Conservation (phyloP, 2,797 vertebrate species). For the Sebastes kiyomatsui region DNA sequence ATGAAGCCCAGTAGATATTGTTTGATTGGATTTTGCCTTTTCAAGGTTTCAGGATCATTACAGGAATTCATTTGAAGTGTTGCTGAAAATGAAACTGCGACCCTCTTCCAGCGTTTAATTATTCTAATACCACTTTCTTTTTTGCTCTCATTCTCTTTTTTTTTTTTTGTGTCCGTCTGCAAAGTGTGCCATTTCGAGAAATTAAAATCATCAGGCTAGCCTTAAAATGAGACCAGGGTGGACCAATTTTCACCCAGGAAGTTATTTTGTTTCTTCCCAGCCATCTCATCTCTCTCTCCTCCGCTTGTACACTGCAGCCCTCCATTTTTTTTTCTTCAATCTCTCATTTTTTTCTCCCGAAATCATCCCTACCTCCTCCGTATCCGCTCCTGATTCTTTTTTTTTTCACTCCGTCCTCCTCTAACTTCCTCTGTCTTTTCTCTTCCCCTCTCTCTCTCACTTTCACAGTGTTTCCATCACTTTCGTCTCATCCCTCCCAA, state of each 20-base stretch:
- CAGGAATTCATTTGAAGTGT: slow-evolving; percentile 88
- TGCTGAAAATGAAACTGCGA: slow-evolving; percentile 85
- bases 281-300: slow-evolving; percentile 33
- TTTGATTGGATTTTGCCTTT: slow-evolving; percentile 89
- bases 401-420: slow-evolving; percentile 32
- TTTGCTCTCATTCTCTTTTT: slow-evolving; percentile 69
- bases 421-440: slow-evolving; percentile 53
- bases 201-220: slow-evolving; percentile 78
- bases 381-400: slow-evolving; percentile 20
- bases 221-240: slow-evolving; percentile 77
- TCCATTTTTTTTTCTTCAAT: slow-evolving; percentile 34
- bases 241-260: slow-evolving; percentile 73
- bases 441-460: slow-evolving; percentile 46
- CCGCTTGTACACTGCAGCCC: slow-evolving; percentile 23
- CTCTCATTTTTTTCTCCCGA: background rate
- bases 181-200: slow-evolving; percentile 77
- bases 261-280: slow-evolving; percentile 64
- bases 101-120: slow-evolving; percentile 84
- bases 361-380: slow-evolving; percentile 31
- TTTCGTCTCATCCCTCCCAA: slow-evolving; percentile 50
- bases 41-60: slow-evolving; percentile 87
- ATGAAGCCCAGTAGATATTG: slow-evolving; percentile 87
- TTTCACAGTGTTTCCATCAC: slow-evolving; percentile 67
- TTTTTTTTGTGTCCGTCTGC: slow-evolving; percentile 53
- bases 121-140: slow-evolving; percentile 82